These are phyloP conservation scores for Drosophila affinis DNA, from an alignment of 2,888 invertebrate species.

Conservation along the genomic window DNA sequence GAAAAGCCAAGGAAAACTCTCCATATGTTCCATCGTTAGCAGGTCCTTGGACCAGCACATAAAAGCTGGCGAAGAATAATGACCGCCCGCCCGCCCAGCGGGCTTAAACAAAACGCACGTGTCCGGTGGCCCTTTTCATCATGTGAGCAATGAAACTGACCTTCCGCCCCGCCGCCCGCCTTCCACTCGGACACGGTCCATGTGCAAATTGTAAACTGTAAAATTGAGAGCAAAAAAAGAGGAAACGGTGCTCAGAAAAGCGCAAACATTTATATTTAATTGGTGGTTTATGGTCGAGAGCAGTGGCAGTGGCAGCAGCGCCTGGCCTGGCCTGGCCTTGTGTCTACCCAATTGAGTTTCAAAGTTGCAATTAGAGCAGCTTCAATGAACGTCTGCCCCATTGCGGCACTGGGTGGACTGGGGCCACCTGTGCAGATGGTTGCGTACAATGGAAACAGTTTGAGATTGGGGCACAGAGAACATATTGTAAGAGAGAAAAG, in stretches of 20 bases:
- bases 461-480: conserved; percentile 45
- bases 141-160: conserved; percentile 51
- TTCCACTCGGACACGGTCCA: conserved; percentile 36
- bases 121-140: conserved; percentile 43
- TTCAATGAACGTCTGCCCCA: conserved; percentile 60
- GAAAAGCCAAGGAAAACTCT: conserved; percentile 1
- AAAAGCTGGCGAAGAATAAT: conserved; percentile 20
- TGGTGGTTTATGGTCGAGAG: conserved; percentile 49
- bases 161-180: conserved; percentile 43
- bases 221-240: conserved; percentile 13
- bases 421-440: conserved; percentile 25
- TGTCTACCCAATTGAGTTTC: conserved; percentile 72
- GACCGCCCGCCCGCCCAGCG: conserved; percentile 43
- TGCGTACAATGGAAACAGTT: conserved; percentile 68
- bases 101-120: conserved; percentile 68
- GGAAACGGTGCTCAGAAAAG: conserved; percentile 51
- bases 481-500: background rate
- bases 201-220: conserved; percentile 55
- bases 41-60: conserved; percentile 42
- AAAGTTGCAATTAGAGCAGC: conserved; percentile 77
- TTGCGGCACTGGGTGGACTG: conserved; percentile 10
- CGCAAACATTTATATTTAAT: conserved; percentile 74
- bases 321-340: conserved; percentile 40
- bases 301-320: conserved; percentile 34
- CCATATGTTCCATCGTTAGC: conserved; percentile 29